These are phyloP conservation scores for Cynodonichthys magdalenae DNA, from an alignment of 2,797 vertebrate genomes.

Conservation along the genomic window DNA sequence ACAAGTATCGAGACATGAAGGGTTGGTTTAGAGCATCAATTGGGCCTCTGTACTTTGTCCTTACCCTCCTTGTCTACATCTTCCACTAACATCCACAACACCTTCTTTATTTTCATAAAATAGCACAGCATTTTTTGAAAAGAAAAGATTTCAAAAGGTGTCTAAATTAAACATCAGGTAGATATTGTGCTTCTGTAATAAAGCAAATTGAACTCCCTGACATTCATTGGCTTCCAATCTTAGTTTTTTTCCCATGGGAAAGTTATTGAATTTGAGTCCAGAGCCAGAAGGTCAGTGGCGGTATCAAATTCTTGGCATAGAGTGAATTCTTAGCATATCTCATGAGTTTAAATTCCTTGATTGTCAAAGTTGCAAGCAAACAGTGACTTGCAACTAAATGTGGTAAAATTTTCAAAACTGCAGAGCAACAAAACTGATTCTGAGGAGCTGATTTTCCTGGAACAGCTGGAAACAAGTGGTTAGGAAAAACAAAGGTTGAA, in stretches of 20 bases:
- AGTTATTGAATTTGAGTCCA: slow-evolving; percentile 16
- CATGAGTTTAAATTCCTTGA: slow-evolving; percentile 27
- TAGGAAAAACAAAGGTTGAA: slow-evolving; percentile 4
- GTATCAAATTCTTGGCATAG: slow-evolving; percentile 38
- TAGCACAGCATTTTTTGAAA: slow-evolving; percentile 15
- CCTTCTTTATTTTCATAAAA: slow-evolving; percentile 48
- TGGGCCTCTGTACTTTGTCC: slow-evolving; percentile 51
- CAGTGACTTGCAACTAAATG: slow-evolving; percentile 1
- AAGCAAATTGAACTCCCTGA: neutral
- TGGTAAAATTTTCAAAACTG: slow-evolving; percentile 9
- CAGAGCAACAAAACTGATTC: slow-evolving; percentile 11
- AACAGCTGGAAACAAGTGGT: slow-evolving; percentile 11
- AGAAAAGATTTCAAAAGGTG: slow-evolving; percentile 20
- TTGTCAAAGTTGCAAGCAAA: slow-evolving; percentile 20
- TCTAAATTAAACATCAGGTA: slow-evolving; percentile 8
- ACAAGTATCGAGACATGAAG: neutral
- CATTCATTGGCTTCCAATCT: slow-evolving; percentile 18
- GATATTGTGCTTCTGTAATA: neutral
- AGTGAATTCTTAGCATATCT: slow-evolving; percentile 49
- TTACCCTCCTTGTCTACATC: slow-evolving; percentile 29
- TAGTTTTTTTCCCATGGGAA: slow-evolving; percentile 16
- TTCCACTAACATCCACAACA: slow-evolving; percentile 53
- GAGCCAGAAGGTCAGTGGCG: slow-evolving; percentile 28
- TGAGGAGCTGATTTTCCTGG: slow-evolving; percentile 11
- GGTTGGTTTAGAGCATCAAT: slow-evolving; percentile 43